Percentiles rank a stretch among this genome's conserved stretches.
phyloP scores from a whole-genome alignment of 92 coral and sea anemone genomes.

The Zoanthus gigantus region DNA sequence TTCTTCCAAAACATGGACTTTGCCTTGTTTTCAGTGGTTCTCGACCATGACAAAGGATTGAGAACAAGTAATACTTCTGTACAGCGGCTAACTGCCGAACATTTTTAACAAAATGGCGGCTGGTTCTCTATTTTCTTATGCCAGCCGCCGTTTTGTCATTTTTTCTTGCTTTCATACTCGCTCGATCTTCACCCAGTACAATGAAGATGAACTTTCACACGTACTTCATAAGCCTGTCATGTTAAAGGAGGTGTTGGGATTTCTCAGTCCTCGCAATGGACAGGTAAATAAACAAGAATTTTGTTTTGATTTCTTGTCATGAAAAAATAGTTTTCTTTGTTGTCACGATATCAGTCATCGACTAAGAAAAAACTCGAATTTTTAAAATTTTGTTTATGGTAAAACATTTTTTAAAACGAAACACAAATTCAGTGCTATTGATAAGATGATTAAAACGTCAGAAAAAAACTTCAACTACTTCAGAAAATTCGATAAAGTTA shows the following conservation, averaged over 20 bases:
- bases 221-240: slow-evolving; percentile 83
- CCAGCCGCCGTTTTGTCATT: slow-evolving; percentile 70
- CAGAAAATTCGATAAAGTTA: not conserved
- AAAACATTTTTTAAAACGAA: not conserved
- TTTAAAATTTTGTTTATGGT: not conserved
- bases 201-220: slow-evolving; percentile 57
- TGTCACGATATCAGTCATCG: not conserved
- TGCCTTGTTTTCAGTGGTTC: not conserved
- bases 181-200: slow-evolving; percentile 66
- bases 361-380: not conserved
- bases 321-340: slow-evolving; percentile 15
- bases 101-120: slow-evolving; percentile 69
- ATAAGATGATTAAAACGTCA: not conserved
- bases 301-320: not conserved
- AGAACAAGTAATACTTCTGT: slow-evolving; percentile 32
- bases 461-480: not conserved
- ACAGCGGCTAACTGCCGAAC: slow-evolving; percentile 20
- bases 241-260: slow-evolving; percentile 83
- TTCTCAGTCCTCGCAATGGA: slow-evolving; percentile 80
- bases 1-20: not conserved
- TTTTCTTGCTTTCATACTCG: slow-evolving; percentile 65
- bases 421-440: not conserved
- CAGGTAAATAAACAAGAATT: slow-evolving; percentile 60
- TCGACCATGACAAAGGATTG: no score
- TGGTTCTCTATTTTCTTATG: slow-evolving; percentile 48